phyloP scores from a whole-genome alignment of 2,113 vertebrate species.

The Octodon degus region DNA sequence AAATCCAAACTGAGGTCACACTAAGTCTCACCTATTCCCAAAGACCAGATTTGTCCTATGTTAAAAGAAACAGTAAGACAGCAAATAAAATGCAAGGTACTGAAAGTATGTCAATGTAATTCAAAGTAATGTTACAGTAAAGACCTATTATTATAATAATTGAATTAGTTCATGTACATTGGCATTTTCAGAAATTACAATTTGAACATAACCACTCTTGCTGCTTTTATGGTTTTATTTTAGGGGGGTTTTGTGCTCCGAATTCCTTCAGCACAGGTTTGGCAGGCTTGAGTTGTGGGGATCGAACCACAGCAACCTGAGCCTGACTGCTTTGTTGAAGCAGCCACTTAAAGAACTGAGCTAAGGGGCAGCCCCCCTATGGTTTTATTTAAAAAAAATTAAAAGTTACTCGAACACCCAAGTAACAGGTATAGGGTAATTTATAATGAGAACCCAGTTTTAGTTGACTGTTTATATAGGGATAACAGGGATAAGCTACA shows the following conservation, averaged over 20 bases:
- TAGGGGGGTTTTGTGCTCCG: no score
- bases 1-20: slow-evolving; percentile 53
- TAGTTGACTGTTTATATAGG: slow-evolving; percentile 34
- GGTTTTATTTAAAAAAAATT: not conserved
- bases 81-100: slow-evolving; percentile 59
- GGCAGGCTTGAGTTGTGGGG: no score
- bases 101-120: slow-evolving; percentile 1
- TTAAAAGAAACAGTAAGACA: not conserved
- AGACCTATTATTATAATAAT: not conserved
- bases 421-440: slow-evolving; percentile 38
- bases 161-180: not conserved
- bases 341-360: no score
- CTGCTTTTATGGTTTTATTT: slow-evolving; percentile 22
- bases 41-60: not conserved
- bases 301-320: no score
- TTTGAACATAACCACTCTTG: slow-evolving; percentile 30
- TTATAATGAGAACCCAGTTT: slow-evolving; percentile 32
- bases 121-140: slow-evolving; percentile 27
- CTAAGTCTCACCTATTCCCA: slow-evolving; percentile 27
- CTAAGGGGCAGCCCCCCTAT: not conserved
- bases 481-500: slow-evolving; percentile 35
- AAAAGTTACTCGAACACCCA: slow-evolving; percentile 42
- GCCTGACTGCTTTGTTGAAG: no score
- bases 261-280: no score
- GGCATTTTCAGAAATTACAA: slow-evolving; percentile 52